Conservation (phyloP, 2,113 vertebrate species). For the Eclectus roratus region DNA sequence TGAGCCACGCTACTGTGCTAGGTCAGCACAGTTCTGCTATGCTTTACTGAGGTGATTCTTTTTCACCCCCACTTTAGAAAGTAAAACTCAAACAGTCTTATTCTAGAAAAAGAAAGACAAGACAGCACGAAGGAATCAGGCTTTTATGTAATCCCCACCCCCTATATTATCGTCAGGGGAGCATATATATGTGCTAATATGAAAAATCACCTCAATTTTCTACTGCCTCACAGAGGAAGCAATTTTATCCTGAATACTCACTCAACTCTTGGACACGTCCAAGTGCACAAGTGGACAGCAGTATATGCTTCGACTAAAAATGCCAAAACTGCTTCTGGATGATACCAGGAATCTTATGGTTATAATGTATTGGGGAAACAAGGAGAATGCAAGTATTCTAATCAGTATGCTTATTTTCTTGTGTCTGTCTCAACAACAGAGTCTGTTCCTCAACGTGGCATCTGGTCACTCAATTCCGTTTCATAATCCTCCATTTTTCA, state of each 20-base stretch:
- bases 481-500: neutral
- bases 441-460: neutral
- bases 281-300: neutral
- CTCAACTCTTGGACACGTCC: slow-evolving; percentile 3
- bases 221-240: slow-evolving; percentile 15
- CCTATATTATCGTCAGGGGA: neutral
- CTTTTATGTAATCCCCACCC: neutral
- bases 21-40: neutral
- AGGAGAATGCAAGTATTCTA: neutral
- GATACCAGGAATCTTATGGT: neutral
- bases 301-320: neutral
- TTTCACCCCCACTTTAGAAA: neutral
- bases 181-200: neutral
- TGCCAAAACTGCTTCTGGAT: neutral
- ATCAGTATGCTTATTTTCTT: neutral
- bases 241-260: slow-evolving; percentile 32
- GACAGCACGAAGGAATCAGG: neutral
- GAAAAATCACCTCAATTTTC: slow-evolving; percentile 43
- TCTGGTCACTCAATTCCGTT: neutral
- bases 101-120: neutral
- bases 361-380: neutral
- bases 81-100: slow-evolving; percentile 4
- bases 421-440: neutral
- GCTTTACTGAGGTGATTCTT: neutral
- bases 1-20: neutral